Conservation (phyloP, 2,888 invertebrate genomes). For the Mesorhabditis spiculigera region DNA sequence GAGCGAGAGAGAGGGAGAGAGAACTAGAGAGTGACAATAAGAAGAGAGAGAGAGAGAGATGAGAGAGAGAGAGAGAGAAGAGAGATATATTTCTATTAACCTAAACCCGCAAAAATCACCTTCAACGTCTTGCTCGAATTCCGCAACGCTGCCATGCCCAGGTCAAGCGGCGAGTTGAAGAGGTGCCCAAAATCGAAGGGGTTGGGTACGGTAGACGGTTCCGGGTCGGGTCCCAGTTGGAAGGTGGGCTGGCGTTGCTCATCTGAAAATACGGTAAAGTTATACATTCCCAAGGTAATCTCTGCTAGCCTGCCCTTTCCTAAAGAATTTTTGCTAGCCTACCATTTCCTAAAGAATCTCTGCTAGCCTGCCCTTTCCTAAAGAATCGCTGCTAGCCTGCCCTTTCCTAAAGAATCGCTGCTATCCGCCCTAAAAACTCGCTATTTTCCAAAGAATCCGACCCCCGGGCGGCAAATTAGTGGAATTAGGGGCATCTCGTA, state of each 20-base stretch:
- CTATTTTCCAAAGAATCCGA: neutral
- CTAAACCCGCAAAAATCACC: neutral
- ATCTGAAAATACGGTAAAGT: neutral
- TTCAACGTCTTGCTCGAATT: slow-evolving; percentile 5
- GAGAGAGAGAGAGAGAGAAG: too few species aligned
- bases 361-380: too few species aligned
- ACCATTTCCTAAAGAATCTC: too few species aligned
- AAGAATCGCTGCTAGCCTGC: too few species aligned
- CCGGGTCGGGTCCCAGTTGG: neutral
- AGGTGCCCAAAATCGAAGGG: slow-evolving; percentile 6
- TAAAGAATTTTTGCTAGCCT: too few species aligned
- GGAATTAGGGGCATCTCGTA: neutral
- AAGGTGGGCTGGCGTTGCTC: neutral
- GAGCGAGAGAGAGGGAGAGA: too few species aligned
- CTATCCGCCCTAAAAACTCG: neutral
- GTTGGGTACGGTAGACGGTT: neutral
- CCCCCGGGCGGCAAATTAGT: neutral
- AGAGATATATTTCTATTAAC: too few species aligned
- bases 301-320: too few species aligned
- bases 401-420: neutral
- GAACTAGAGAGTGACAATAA: too few species aligned
- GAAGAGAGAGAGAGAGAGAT: too few species aligned
- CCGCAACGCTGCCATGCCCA: neutral
- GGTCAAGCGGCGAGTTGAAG: neutral
- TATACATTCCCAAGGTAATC: too few species aligned